Evolutionary conservation across 2,113 vertebrate genomes (phyloP).

Genomic region (Pterocles orientalis): DNA sequence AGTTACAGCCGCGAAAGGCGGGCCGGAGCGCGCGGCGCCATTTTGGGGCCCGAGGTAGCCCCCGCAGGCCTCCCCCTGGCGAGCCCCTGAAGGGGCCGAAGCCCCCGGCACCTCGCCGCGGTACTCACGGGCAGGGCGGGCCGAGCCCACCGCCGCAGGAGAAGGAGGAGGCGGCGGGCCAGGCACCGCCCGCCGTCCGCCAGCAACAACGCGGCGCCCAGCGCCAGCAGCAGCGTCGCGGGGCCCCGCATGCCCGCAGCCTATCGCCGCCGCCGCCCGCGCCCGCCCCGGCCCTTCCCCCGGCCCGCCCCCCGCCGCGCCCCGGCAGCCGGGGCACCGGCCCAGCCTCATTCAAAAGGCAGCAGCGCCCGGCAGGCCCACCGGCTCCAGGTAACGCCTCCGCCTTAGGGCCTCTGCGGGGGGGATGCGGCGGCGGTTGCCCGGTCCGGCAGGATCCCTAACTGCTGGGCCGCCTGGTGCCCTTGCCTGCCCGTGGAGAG

Average conservation of each 20-base stretch:
- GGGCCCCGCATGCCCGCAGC: too few relatives aligned
- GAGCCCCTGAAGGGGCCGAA: neutral
- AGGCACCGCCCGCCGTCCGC: conserved; percentile 34
- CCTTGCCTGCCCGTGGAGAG: neutral
- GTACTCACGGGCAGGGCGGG: conserved; percentile 77
- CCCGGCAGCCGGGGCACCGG: neutral
- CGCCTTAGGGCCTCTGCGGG: neutral
- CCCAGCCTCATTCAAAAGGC: conserved; percentile 61
- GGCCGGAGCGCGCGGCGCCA: neutral
- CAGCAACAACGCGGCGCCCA: neutral
- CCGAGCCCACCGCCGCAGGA: conserved; percentile 71
- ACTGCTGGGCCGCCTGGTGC: neutral
- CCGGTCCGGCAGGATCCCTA: too few relatives aligned
- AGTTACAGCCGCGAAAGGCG: too few relatives aligned
- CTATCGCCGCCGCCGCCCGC: too few relatives aligned
- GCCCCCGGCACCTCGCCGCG: neutral
- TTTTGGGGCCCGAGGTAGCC: neutral
- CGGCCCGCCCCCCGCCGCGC: neutral
- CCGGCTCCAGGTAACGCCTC: conserved; percentile 61
- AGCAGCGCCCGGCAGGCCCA: conserved; percentile 43
- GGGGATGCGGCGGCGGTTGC: neutral
- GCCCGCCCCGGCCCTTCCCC: conserved; percentile 40
- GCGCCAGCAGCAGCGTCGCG: too few relatives aligned
- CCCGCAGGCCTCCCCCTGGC: neutral
- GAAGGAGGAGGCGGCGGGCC: neutral